Percentiles rank a stretch among this genome's conserved stretches.
Evolutionary conservation across 2,113 vertebrate genomes (phyloP).

Genomic region (Anguilla japonica): DNA sequence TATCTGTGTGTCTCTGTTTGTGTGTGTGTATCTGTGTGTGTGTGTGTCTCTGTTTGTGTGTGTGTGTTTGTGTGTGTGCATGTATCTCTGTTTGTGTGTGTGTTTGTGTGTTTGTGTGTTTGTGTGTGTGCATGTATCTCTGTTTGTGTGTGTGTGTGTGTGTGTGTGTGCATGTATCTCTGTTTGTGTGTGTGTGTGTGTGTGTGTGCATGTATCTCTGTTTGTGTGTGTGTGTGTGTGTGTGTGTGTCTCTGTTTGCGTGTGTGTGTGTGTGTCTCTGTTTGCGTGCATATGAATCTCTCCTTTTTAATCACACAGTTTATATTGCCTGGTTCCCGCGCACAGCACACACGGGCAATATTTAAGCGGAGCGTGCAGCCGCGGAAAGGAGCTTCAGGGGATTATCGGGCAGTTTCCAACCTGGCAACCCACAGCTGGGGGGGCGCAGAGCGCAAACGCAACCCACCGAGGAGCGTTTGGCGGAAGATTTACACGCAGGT

Average conservation of each 20-base stretch:
- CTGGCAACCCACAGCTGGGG: not conserved
- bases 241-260: not conserved
- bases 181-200: too few species aligned
- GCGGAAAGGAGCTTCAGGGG: too few species aligned
- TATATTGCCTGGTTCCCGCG: not conserved
- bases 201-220: too few species aligned
- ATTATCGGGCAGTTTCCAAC: too few species aligned
- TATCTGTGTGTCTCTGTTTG: not conserved
- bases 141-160: not conserved
- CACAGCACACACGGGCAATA: too few species aligned
- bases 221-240: too few species aligned
- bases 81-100: not conserved
- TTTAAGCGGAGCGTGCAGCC: too few species aligned
- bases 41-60: not conserved
- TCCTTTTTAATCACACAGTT: not conserved
- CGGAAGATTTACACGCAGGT: slow-evolving; percentile 37
- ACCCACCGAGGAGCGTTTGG: slow-evolving; percentile 10
- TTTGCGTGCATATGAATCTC: not conserved
- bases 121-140: not conserved
- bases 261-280: not conserved
- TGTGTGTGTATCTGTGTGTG: not conserved
- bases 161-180: not conserved
- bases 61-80: not conserved
- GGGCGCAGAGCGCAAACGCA: not conserved
- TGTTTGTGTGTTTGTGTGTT: too few species aligned